phyloP scores from a whole-genome alignment of 1,140 invertebrate genomes.

The Sycophila sp. region DNA sequence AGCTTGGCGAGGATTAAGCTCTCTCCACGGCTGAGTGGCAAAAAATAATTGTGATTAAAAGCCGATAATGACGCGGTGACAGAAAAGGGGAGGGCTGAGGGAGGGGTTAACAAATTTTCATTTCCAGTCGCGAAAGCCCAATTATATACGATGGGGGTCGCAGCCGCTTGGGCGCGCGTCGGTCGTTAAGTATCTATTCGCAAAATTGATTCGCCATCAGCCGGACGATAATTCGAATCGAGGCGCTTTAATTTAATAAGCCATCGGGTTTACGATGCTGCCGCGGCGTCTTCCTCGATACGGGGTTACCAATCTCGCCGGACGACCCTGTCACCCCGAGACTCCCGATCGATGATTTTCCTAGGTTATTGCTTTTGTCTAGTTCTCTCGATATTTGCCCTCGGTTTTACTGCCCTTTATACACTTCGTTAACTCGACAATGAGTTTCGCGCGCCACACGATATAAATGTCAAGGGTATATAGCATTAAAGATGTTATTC shows the following conservation, averaged over 20 bases:
- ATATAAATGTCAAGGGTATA: no score
- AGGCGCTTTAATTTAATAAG: slow-evolving; percentile 23
- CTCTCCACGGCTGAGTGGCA: no score
- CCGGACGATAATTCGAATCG: background rate
- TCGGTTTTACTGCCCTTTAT: background rate
- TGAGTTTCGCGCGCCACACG: no score
- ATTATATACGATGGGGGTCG: background rate
- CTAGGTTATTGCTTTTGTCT: no score
- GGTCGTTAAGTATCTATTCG: background rate
- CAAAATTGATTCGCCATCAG: background rate
- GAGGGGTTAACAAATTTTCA: no score
- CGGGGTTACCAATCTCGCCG: background rate
- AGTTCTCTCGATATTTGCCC: background rate
- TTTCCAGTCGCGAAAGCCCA: background rate
- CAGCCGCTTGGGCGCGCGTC: background rate
- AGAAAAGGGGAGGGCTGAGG: no score
- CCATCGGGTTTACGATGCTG: background rate
- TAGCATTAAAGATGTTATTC: no score
- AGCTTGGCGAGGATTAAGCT: no score
- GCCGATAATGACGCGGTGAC: no score
- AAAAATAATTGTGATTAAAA: no score
- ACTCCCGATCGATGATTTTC: no score
- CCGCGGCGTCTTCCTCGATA: background rate
- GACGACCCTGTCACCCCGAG: background rate
- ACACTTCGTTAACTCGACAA: no score